Base-by-base conservation (phyloP, 2,888 invertebrate species). In the Cataglyphis altisquamis region DNA sequence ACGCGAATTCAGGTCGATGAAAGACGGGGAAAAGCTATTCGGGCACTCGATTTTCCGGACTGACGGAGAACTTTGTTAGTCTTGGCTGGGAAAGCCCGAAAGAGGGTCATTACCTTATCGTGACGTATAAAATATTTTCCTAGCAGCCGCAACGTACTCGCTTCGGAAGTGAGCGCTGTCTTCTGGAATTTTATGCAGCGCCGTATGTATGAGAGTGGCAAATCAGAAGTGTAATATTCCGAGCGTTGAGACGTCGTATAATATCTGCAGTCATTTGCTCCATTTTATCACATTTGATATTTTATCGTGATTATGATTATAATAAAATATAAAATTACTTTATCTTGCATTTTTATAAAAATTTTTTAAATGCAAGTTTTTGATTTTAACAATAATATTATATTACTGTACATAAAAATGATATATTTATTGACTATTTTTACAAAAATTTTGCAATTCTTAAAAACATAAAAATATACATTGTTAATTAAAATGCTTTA, bases 31-130 rank as follows among this genome's bases (percentile, higher is more conserved):
- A 63, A 55, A 73, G 60, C 60, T 25, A 66, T 78, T 83, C 66
- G 57, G 70, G 83, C 85, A 72, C 80, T 89, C 87, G 89, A 88
- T 86, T 87, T 89, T 89, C 84, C 89, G 84, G 81, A 64, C 87
- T 80, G 87, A 36, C 85, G 89, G 78, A 86, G 83, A 87, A 87
- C 82, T 88, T 88, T 83, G 89, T 88, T 86, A 87, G 84, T 74
- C 64, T 84, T 82, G 89, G 74, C 80, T 84, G 81, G 64, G 67
- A 83, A 82, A 55, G n/a, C 70, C 52, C 64, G 84, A 83, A 81
- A 85, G 84, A 80, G 83, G 75, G 60, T 87, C 84, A 82, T 88
- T 88, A 88, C 87, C 64, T 84, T 84, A 85, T 87, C 83, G 70
- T 64, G 72, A 84, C 84, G 39, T 85, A 85, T 84, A 77, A 88